A percentile compares a stretch with the other conserved stretches of the same genome.
These are phyloP conservation scores for Carettochelys insculpta DNA, from an alignment of 2,113 vertebrate species.

Conservation along the genomic window DNA sequence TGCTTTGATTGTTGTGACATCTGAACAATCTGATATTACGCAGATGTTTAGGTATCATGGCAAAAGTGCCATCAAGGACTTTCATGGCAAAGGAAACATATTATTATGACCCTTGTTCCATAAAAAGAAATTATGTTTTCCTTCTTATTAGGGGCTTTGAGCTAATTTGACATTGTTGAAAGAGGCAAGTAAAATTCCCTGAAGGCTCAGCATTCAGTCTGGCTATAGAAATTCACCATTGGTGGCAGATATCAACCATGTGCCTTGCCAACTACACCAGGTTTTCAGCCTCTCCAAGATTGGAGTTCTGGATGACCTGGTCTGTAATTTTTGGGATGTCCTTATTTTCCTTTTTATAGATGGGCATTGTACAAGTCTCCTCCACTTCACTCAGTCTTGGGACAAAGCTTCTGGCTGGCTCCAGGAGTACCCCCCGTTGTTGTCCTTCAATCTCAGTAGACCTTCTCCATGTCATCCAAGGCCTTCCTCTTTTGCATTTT, in stretches of 20 bases:
- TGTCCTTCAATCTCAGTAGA: no score
- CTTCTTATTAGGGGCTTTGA: background rate
- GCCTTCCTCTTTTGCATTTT: no score
- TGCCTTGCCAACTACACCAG: background rate
- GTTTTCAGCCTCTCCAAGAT: background rate
- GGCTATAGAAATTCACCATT: background rate
- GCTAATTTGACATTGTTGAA: no score
- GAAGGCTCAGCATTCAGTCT: background rate
- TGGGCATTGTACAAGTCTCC: no score
- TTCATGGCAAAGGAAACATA: background rate
- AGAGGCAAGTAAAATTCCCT: background rate
- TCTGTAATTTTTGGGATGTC: no score
- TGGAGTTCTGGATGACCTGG: background rate
- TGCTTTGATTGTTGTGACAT: accelerated
- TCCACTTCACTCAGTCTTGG: no score
- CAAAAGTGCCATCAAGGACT: accelerated
- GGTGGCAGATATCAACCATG: accelerated
- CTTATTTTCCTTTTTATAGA: no score
- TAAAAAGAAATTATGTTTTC: background rate
- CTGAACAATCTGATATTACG: background rate
- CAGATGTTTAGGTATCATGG: background rate
- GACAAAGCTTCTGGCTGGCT: no score
- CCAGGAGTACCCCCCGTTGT: no score
- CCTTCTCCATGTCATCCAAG: no score
- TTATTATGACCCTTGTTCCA: accelerated